Evolutionary conservation across 2,113 vertebrate species (phyloP).

Genomic region (Halcyon malimbica): DNA sequence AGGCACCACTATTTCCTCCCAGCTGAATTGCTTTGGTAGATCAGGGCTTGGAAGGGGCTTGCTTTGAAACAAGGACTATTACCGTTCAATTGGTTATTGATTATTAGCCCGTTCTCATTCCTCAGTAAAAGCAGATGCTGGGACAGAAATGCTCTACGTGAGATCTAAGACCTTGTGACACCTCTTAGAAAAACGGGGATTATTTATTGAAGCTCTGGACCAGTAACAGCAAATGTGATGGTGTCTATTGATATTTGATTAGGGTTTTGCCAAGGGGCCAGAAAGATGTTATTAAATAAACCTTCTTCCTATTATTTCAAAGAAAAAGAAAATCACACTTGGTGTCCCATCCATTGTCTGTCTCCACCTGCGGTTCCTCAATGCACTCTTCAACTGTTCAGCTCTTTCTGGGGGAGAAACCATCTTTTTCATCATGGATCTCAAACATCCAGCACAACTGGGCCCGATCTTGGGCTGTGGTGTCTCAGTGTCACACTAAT

Average conservation of each 20-base stretch:
- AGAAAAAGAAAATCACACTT: background rate
- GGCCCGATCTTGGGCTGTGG: background rate
- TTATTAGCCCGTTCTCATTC: constrained; percentile 5
- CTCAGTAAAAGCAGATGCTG: background rate
- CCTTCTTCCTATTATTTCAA: background rate
- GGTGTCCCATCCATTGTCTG: background rate
- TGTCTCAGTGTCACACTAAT: background rate
- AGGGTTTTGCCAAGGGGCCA: background rate
- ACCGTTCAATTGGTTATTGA: constrained; percentile 20
- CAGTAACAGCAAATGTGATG: background rate
- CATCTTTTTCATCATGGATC: background rate
- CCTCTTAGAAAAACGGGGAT: background rate
- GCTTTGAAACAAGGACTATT: background rate
- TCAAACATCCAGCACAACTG: background rate
- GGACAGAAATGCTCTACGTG: background rate
- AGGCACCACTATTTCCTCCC: background rate
- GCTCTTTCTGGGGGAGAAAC: background rate
- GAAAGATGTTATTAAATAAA: background rate
- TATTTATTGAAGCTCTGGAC: background rate
- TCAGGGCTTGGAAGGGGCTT: background rate
- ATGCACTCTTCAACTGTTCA: background rate
- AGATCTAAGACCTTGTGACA: background rate
- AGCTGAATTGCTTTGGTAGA: background rate
- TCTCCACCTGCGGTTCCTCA: background rate
- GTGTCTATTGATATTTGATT: constrained; percentile 24